Evolutionary conservation across 2,888 invertebrate species (phyloP).

Genomic region (Eupeodes latifasciatus): DNA sequence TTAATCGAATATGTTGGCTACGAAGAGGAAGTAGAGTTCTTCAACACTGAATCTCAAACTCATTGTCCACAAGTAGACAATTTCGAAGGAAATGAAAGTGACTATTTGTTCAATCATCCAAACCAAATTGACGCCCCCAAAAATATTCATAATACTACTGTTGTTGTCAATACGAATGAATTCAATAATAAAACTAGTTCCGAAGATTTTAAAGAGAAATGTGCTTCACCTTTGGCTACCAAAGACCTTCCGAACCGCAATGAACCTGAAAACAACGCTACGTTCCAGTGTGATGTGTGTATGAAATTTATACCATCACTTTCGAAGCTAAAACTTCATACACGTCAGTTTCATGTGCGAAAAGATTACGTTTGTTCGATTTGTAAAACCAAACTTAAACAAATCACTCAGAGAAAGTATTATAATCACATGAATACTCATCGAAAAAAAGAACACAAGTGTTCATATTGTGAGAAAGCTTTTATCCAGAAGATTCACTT

Average conservation of each 20-base stretch:
- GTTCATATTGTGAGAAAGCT: constrained; percentile 78
- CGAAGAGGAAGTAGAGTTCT: constrained; percentile 34
- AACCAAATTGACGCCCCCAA: constrained; percentile 46
- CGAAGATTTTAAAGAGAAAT: constrained; percentile 39
- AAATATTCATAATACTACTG: constrained; percentile 16
- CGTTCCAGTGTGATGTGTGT: constrained; percentile 77
- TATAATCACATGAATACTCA: constrained; percentile 78
- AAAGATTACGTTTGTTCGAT: constrained; percentile 78
- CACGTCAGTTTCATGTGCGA: constrained; percentile 77
- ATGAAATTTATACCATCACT: constrained; percentile 77
- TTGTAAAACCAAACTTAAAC: constrained; percentile 77
- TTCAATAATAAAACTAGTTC: constrained; percentile 20
- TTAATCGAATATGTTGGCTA: constrained; percentile 62
- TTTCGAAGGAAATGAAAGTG: constrained; percentile 61
- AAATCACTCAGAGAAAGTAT: constrained; percentile 78
- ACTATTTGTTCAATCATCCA: constrained; percentile 64
- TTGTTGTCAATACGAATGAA: constrained; percentile 20
- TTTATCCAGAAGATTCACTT: constrained; percentile 78
- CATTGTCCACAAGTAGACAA: constrained; percentile 28
- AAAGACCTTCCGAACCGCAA: constrained; percentile 10
- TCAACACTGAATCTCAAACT: not conserved
- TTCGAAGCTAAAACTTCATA: constrained; percentile 77
- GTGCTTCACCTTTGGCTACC: not conserved
- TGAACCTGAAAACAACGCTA: constrained; percentile 60
- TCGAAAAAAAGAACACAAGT: constrained; percentile 78